Evolutionary conservation across 2,113 vertebrate species (phyloP).

Genomic region (Cryptomyrus ogoouensis): DNA sequence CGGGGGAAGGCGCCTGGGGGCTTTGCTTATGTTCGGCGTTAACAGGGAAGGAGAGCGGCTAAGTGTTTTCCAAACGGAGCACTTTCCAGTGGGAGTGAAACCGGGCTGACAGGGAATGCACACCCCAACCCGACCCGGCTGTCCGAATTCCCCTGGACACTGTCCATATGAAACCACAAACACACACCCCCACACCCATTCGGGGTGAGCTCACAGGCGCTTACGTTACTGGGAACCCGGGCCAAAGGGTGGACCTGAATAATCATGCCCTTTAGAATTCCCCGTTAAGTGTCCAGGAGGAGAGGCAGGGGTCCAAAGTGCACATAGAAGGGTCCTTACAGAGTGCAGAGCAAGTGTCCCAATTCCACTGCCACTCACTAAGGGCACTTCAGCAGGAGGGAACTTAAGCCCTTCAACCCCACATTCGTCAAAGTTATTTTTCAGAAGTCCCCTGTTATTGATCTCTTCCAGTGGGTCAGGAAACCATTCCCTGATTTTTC

Average conservation of each 20-base stretch:
- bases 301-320: not conserved
- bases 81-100: not conserved
- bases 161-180: not conserved
- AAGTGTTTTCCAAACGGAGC: conserved; percentile 3
- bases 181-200: not conserved
- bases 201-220: not conserved
- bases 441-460: not conserved
- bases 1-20: not conserved
- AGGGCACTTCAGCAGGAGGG: not conserved
- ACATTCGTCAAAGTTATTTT: not conserved
- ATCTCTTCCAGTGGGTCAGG: not conserved
- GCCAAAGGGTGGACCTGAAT: not conserved
- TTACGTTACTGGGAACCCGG: not conserved
- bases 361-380: not conserved
- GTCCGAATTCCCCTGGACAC: not conserved
- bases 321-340: not conserved
- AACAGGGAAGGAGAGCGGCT: not conserved
- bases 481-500: not conserved
- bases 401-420: not conserved
- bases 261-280: not conserved
- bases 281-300: not conserved
- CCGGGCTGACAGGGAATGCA: not conserved
- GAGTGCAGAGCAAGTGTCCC: not conserved
- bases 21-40: not conserved
- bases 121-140: not conserved